phyloP scores from a whole-genome alignment of 30 jellyfish, hydroid and myxozoan genomes.

The Hydra vulgaris region DNA sequence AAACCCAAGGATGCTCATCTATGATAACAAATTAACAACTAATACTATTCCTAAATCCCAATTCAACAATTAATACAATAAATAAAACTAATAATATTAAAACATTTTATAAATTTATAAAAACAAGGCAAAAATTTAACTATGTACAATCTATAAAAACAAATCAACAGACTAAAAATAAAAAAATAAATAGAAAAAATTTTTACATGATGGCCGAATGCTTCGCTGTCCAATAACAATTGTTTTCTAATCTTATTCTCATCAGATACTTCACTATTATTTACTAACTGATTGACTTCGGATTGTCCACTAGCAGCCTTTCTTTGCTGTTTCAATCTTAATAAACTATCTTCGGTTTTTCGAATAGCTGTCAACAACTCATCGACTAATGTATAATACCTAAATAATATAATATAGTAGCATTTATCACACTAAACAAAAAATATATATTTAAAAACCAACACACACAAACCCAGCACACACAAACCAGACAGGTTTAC shows the following conservation, averaged over 20 bases:
- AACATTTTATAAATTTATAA: too few species aligned
- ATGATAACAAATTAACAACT: too few species aligned
- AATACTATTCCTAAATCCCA: neutral
- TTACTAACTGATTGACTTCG: conserved; percentile 17
- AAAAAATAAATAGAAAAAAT: too few species aligned
- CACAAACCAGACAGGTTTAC: too few species aligned
- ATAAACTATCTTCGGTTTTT: conserved; percentile 96
- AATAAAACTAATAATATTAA: too few species aligned
- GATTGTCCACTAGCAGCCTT: conserved; percentile 50
- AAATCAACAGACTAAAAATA: too few species aligned
- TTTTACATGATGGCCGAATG: conserved; percentile 71
- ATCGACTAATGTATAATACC: conserved; percentile 51
- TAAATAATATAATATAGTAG: conserved; percentile 16
- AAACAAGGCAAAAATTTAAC: too few species aligned
- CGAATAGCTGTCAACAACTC: conserved; percentile 81
- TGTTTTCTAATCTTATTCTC: conserved; percentile 82
- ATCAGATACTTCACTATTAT: conserved; percentile 58
- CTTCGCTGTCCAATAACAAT: conserved; percentile 55
- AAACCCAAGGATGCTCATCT: neutral
- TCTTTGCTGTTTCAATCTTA: conserved; percentile 75
- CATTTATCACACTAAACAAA: neutral
- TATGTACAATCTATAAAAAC: too few species aligned
- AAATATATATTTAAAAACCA: neutral
- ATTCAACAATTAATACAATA: too few species aligned
- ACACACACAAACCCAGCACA: too few species aligned